These are phyloP conservation scores for Trissoscelio sp. DNA, from an alignment of 2,888 invertebrate species.

Conservation along the genomic window DNA sequence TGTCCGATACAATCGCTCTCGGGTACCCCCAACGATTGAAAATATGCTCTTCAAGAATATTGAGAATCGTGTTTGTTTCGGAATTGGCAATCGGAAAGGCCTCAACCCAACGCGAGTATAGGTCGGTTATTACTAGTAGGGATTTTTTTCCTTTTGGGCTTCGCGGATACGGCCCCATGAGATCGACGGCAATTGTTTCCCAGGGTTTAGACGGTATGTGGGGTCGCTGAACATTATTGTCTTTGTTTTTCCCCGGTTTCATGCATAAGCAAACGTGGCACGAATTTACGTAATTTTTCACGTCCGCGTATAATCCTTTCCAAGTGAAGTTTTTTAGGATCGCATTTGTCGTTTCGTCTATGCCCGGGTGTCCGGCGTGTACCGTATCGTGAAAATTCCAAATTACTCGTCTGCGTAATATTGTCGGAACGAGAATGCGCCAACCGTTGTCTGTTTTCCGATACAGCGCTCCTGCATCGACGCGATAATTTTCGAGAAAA, in stretches of 20 bases:
- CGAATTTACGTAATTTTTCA: constrained; percentile 13
- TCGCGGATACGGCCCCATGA: constrained; percentile 28
- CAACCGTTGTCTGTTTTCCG: background rate
- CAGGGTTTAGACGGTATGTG: constrained; percentile 17
- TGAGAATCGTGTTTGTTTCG: too few relatives aligned
- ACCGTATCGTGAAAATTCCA: constrained; percentile 37
- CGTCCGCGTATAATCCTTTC: constrained; percentile 20
- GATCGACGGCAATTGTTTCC: constrained; percentile 27
- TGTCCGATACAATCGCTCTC: too few relatives aligned
- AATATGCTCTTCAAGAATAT: too few relatives aligned
- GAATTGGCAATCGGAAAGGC: constrained; percentile 1
- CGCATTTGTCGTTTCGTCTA: constrained; percentile 14
- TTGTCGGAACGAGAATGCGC: constrained; percentile 16
- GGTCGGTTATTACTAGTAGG: constrained; percentile 34
- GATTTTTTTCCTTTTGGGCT: constrained; percentile 28
- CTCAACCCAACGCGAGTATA: constrained; percentile 42
- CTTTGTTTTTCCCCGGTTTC: constrained; percentile 20
- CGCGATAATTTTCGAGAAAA: constrained; percentile 4
- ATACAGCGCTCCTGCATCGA: background rate
- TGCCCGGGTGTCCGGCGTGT: constrained; percentile 26
- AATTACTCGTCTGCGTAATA: constrained; percentile 1
- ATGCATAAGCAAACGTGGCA: constrained; percentile 17
- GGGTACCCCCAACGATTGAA: too few relatives aligned
- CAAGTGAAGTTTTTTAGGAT: constrained; percentile 19
- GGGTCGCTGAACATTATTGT: background rate